phyloP scores from a whole-genome alignment of 2,797 vertebrate species.

The Acrossocheilus fasciatus region DNA sequence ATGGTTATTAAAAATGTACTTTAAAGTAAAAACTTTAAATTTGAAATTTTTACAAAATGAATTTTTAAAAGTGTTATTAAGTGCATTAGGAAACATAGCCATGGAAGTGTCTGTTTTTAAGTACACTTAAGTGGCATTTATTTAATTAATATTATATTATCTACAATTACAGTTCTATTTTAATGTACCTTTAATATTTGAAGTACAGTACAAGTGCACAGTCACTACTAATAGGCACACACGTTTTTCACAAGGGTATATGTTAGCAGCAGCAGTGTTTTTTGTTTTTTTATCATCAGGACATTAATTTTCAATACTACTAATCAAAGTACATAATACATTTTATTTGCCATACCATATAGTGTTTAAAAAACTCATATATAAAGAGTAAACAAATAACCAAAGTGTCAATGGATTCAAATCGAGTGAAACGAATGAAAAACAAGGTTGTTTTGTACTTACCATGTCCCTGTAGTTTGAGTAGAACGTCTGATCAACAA shows the following conservation, averaged over 20 bases:
- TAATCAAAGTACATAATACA: neutral
- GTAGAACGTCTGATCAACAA: conserved; percentile 97
- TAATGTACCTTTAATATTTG: neutral
- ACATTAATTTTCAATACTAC: neutral
- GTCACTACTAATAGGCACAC: neutral
- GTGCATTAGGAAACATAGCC: neutral
- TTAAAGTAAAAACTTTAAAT: no score
- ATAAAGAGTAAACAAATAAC: neutral
- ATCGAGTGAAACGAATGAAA: neutral
- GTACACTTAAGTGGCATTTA: neutral
- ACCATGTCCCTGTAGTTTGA: conserved; percentile 99
- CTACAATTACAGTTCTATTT: neutral
- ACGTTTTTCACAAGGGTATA: neutral
- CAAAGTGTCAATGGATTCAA: neutral
- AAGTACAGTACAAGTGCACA: neutral
- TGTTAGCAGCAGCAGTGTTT: no score
- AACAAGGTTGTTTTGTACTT: conserved; percentile 64
- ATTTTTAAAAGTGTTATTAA: neutral
- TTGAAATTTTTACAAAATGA: neutral
- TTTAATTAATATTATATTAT: neutral
- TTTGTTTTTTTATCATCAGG: neutral
- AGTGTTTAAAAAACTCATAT: neutral
- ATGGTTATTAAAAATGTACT: no score
- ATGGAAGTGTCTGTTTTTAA: neutral
- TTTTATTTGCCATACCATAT: neutral